These are phyloP conservation scores for Fragum whitleyi DNA, from an alignment of 2,888 invertebrate species.

Conservation along the genomic window DNA sequence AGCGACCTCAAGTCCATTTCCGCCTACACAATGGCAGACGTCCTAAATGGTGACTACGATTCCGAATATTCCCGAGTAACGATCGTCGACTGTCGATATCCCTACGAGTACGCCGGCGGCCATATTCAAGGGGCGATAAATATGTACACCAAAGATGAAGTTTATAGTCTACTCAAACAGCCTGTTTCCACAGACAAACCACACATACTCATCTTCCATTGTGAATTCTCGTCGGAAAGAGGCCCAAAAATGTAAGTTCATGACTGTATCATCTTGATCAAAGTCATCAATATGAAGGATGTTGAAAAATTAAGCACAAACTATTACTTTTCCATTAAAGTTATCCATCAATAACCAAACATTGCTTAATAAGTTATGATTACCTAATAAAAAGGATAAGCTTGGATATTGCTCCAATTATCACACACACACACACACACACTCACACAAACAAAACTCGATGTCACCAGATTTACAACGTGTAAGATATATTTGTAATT, in stretches of 20 bases:
- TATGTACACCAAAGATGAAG: conserved; percentile 56
- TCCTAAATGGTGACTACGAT: conserved; percentile 22
- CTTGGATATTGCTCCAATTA: too few relatives aligned
- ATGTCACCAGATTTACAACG: too few relatives aligned
- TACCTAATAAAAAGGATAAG: too few relatives aligned
- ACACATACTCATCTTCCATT: conserved; percentile 65
- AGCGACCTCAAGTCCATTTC: conserved; percentile 27
- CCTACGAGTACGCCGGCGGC: conserved; percentile 58
- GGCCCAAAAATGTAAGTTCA: conserved; percentile 64
- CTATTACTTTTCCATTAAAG: too few relatives aligned
- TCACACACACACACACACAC: too few relatives aligned
- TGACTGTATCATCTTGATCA: too few relatives aligned
- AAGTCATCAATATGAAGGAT: too few relatives aligned
- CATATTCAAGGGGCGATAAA: conserved; percentile 54
- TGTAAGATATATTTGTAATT: too few relatives aligned
- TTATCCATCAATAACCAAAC: too few relatives aligned
- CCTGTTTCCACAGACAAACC: conserved; percentile 40
- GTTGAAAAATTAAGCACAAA: too few relatives aligned
- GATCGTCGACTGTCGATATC: conserved; percentile 59
- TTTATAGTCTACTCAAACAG: conserved; percentile 34
- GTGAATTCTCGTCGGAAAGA: conserved; percentile 64
- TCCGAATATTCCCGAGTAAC: conserved; percentile 35
- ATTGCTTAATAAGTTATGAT: too few relatives aligned
- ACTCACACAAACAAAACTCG: too few relatives aligned
- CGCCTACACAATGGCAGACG: neutral